These are phyloP conservation scores for Neosilurus hyrtlii DNA, from an alignment of 2,797 vertebrate species.

Conservation along the genomic window DNA sequence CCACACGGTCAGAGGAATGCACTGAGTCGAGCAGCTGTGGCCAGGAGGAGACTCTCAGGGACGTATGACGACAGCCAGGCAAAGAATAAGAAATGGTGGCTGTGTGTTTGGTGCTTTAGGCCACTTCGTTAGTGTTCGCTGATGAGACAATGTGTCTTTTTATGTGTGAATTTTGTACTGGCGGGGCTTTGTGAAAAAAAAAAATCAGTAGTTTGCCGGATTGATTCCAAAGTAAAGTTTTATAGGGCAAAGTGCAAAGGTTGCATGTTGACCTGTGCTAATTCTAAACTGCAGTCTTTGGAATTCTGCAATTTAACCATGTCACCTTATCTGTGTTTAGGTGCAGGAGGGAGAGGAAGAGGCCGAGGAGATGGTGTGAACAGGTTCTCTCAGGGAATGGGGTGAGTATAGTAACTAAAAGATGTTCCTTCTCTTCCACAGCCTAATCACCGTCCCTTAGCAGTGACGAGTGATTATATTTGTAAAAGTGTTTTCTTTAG, in stretches of 20 bases:
- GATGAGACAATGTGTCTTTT: neutral
- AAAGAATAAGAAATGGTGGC: neutral
- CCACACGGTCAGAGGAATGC: conserved; percentile 50
- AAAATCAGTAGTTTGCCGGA: neutral
- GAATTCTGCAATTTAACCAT: neutral
- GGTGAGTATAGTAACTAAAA: conserved; percentile 74
- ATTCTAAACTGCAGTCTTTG: neutral
- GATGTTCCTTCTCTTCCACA: neutral
- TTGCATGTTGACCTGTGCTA: neutral
- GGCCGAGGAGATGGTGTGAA: conserved; percentile 83
- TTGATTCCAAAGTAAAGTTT: neutral
- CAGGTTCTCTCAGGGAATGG: conserved; percentile 93
- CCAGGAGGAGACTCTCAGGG: neutral
- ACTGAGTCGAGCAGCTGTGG: conserved; percentile 55
- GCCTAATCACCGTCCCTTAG: neutral
- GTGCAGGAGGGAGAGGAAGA: conserved; percentile 81
- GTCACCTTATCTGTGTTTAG: conserved; percentile 58
- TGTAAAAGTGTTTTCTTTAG: neutral
- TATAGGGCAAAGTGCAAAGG: neutral
- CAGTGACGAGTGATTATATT: neutral
- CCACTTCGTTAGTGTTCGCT: neutral
- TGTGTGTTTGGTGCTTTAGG: neutral
- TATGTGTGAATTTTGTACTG: neutral
- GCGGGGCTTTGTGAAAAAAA: neutral
- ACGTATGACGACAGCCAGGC: neutral